These are phyloP conservation scores for Anarhynchus alexandrinus DNA, from an alignment of 2,113 vertebrate species.

Conservation along the genomic window DNA sequence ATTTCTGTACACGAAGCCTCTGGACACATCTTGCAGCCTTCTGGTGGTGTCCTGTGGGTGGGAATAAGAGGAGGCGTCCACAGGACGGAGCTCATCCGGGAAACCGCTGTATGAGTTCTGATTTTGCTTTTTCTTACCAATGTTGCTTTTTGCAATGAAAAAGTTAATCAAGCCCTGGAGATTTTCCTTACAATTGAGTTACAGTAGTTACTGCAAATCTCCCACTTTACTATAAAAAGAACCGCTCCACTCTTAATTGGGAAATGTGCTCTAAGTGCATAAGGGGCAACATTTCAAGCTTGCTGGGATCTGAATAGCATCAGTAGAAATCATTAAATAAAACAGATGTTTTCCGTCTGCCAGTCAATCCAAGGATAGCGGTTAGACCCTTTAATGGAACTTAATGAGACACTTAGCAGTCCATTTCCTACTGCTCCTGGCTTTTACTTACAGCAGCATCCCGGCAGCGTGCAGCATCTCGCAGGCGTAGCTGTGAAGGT, in stretches of 20 bases:
- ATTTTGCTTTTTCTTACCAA: not conserved
- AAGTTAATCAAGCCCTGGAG: not conserved
- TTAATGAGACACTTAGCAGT: not conserved
- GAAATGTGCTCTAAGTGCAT: slow-evolving; percentile 6
- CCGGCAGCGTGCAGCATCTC: not conserved
- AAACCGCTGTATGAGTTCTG: not conserved
- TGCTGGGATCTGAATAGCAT: slow-evolving; percentile 23
- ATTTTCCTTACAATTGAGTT: not conserved
- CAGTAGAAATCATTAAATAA: slow-evolving; percentile 4
- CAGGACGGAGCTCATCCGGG: not conserved
- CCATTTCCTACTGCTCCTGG: slow-evolving; percentile 6
- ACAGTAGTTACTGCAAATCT: not conserved
- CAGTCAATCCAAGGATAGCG: not conserved
- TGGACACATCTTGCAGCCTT: not conserved
- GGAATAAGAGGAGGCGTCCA: not conserved
- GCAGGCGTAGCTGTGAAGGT: not conserved
- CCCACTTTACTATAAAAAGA: slow-evolving; percentile 23
- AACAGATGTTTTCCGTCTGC: slow-evolving; percentile 28
- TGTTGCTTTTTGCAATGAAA: slow-evolving; percentile 3
- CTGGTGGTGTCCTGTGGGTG: not conserved
- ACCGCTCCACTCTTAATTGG: not conserved
- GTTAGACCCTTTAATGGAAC: not conserved
- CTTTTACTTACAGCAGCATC: not conserved
- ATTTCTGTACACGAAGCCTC: not conserved
- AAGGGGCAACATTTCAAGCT: not conserved